These are phyloP conservation scores for Discoglossus pictus DNA, from an alignment of 2,797 vertebrate genomes.

Conservation along the genomic window DNA sequence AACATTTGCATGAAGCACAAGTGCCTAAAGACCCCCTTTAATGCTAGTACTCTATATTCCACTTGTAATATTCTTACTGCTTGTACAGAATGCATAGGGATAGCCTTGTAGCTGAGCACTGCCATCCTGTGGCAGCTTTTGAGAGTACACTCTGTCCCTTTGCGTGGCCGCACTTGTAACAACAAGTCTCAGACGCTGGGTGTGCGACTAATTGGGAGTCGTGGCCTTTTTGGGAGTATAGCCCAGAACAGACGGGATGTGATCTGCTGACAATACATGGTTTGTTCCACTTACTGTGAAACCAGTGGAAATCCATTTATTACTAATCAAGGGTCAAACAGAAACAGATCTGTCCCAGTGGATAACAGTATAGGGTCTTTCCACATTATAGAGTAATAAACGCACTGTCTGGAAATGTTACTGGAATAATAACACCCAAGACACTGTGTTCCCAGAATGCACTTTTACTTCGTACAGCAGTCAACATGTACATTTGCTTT, in stretches of 20 bases:
- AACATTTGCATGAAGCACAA: too few species aligned
- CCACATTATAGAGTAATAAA: neutral
- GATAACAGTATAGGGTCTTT: neutral
- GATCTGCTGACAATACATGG: slow-evolving; percentile 9
- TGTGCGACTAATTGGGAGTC: slow-evolving; percentile 22
- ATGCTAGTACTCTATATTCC: too few species aligned
- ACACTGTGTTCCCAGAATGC: neutral
- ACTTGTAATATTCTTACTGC: too few species aligned
- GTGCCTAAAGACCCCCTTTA: too few species aligned
- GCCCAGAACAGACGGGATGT: slow-evolving; percentile 18
- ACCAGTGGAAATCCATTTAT: neutral
- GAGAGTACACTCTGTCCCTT: slow-evolving; percentile 7
- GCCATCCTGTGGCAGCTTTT: slow-evolving; percentile 3
- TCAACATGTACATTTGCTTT: neutral
- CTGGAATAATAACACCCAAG: neutral
- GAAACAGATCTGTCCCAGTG: slow-evolving; percentile 2
- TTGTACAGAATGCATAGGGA: too few species aligned
- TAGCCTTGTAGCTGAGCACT: neutral
- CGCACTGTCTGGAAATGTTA: neutral
- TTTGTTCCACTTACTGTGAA: slow-evolving; percentile 19
- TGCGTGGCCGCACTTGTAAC: neutral
- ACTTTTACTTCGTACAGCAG: slow-evolving; percentile 13
- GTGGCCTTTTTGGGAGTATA: slow-evolving; percentile 14
- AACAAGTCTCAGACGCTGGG: slow-evolving; percentile 11
- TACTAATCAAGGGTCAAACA: slow-evolving; percentile 15